Conservation (phyloP, 2,888 invertebrate species). For the Eupeodes luniger region DNA sequence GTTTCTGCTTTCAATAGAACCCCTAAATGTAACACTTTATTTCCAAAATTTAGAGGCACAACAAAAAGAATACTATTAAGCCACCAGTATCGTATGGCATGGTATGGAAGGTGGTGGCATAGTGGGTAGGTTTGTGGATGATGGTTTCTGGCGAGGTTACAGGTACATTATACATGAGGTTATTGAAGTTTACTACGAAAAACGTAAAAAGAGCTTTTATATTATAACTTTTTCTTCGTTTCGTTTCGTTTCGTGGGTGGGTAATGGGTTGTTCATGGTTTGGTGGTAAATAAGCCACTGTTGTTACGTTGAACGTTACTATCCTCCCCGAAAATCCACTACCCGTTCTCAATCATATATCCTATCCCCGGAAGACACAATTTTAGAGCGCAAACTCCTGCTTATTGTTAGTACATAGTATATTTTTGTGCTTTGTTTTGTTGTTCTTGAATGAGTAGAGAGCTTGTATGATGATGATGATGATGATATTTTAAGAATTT, state of each 20-base stretch:
- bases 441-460: constrained; percentile 12
- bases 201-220: constrained; percentile 65
- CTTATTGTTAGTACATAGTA: constrained; percentile 33
- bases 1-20: constrained; percentile 10
- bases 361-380: not conserved
- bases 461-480: not conserved
- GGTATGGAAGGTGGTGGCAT: too few species aligned
- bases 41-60: constrained; percentile 9
- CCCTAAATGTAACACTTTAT: constrained; percentile 18
- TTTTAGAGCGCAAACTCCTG: constrained; percentile 56
- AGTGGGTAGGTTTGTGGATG: not conserved
- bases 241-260: not conserved
- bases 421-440: constrained; percentile 42
- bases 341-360: not conserved
- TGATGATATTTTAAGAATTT: not conserved
- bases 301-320: not conserved
- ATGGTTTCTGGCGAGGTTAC: constrained; percentile 20
- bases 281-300: constrained; percentile 55
- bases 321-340: not conserved
- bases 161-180: constrained; percentile 31
- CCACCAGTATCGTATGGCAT: not conserved
- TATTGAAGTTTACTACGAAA: constrained; percentile 60
- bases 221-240: not conserved
- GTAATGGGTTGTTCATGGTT: not conserved
- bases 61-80: not conserved